phyloP scores from a whole-genome alignment of 2,797 vertebrate genomes.

The Hemitrygon akajei region DNA sequence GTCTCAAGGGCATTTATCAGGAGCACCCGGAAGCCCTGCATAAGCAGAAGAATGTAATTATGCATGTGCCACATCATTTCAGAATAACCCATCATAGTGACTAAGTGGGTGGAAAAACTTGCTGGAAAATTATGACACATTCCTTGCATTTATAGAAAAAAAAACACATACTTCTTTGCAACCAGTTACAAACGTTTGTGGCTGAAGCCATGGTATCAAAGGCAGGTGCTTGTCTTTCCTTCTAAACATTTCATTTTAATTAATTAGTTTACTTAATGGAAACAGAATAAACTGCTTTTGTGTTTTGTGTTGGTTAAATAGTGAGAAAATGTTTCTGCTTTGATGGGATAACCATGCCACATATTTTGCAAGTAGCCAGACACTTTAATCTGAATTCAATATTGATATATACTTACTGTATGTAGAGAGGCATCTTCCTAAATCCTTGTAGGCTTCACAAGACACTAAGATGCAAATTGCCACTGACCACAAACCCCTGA shows the following conservation, averaged over 20 bases:
- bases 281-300: not conserved
- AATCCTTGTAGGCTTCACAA: not conserved
- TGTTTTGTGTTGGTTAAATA: not conserved
- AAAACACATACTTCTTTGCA: not conserved
- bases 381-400: not conserved
- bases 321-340: not conserved
- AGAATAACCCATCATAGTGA: not conserved
- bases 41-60: not conserved
- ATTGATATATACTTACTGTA: not conserved
- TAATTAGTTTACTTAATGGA: not conserved
- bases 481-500: not conserved
- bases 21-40: too few relatives aligned
- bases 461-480: not conserved
- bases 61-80: slow-evolving; percentile 5
- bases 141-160: not conserved
- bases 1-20: too few relatives aligned
- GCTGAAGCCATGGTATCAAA: not conserved
- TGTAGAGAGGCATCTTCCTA: not conserved
- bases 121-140: slow-evolving; percentile 1
- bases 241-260: not conserved
- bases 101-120: slow-evolving; percentile 2
- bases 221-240: not conserved
- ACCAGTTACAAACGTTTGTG: not conserved
- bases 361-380: not conserved
- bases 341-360: not conserved